Evolutionary conservation across 2,797 vertebrate species (phyloP), one percentile per base, ranked within the genome.

Genomic region (Enteromius treurensis): DNA sequence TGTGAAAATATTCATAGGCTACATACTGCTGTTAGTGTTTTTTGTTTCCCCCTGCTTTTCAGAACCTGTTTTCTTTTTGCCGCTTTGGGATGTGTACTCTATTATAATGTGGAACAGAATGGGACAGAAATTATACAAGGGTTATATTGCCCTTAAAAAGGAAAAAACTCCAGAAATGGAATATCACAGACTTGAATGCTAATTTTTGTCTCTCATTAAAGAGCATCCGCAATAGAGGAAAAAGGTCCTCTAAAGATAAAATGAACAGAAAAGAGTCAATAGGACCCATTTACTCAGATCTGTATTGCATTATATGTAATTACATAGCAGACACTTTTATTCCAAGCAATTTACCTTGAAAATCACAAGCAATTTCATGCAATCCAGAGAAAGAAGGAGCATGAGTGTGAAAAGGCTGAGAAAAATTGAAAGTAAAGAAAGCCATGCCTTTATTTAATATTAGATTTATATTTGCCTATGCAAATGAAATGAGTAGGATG

Each of bases 131-230:
- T 81, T 14, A 49, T 37, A 60, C n/a, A 23, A 64, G 69, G 42
- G 26, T 81, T 29, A 74, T 21, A 65, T 64, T 7, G 8, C 21
- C 42, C 15, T 51, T 55, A 64, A 15, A 26, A 74, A 49, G 1
- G 42, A 3, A 17, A 26, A 65, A 67, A 79, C 34, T 45, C 40
- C 23, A 32, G 21, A 76, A 76, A 76, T 19, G 40, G 37, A 45
- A 77, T 23, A 77, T 77, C 75, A 74, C 47, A 74, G 71, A 29
- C 34, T 26, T 42, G n/a, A 60, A 76, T 76, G 40, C 53, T 58
- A 76, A 76, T 40, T 58, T 4, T 58, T 60, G 58, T 26, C 34
- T 17, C 34, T 40, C 34, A 60, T 40, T 23, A 29, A 9, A 64
- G 15, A 60, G n/a, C 75, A 60, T 40, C 15, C 23, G 11, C 37